Evolutionary conservation across 2,888 invertebrate species (phyloP), one percentile per base, ranked within the genome.

Genomic region (Hoplodrina blanda): DNA sequence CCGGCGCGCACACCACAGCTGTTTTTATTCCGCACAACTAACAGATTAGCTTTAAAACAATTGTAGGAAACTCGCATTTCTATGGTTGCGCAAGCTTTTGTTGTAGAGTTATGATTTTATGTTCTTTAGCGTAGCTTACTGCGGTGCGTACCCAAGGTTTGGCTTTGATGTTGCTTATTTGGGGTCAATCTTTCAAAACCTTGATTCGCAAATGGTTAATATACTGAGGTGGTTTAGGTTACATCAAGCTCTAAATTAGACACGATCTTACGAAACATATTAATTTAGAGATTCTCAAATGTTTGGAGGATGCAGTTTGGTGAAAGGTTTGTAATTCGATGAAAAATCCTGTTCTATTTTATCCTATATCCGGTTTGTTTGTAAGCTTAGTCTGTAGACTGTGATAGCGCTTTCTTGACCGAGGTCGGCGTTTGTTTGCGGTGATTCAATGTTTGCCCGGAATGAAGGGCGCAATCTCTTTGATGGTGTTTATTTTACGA

Each of bases 21-120:
- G 90, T 92, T 93, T 93, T 91, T 91, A 83, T 87, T 81, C 81
- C 73, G 69, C 83, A 80, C 81, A 82, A 78, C 78, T 83, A 82
- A 81, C 82, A 86, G 86, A 87, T 86, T 86, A 84, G 83, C 81
- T 78, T 82, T 81, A 84, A 85, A 88, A 91, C 90, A 90, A 92
- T 92, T 83, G 89, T 76, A 78, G 84, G 80, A 83, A 87, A 80
- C 72, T 75, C 63, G 71, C 63, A 76, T 81, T 73, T 81, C 76
- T 76, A 70, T 62, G 73, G 73, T 81, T 81, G 76, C 82, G 76
- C 80, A 75, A 84, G 73, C 69, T 81, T 75, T 67, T 65, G 69
- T 78, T 78, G 62, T 72, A 54, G 59, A 33, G 56, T 71, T 80
- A 76, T 70, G 72, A 55, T 73, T 82, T 74, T 63, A 67, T 61